These are phyloP conservation scores for Drosophila melanogaster DNA, from an alignment of 1,140 invertebrate species.

Conservation along the genomic window Release_6_plus_ISO1_MT NT_033777.3:26882501-26883000, in stretches of 20 bases:
- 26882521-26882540: not conserved
- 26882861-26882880: constrained; percentile 23
- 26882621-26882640: not conserved
- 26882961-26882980: constrained; percentile 55
- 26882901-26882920: constrained; percentile 3
- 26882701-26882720: constrained; percentile 11
- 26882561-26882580: too few species aligned
- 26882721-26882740: constrained; percentile 21
- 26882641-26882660: not conserved
- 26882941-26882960: constrained; percentile 56
- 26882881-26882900: constrained; percentile 8
- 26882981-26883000: constrained; percentile 60
- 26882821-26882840: constrained; percentile 76
- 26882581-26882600: too few species aligned
- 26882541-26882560: too few species aligned
- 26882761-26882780: constrained; percentile 49
- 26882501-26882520: not conserved
- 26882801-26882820: constrained; percentile 44
- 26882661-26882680: not conserved
- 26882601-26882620: too few species aligned
- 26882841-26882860: constrained; percentile 77
- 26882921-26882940: constrained; percentile 33
- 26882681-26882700: not conserved
- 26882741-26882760: constrained; percentile 24
- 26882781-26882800: constrained; percentile 12